Base-by-base conservation (phyloP, 2,113 vertebrate species). In the Terrapene triunguis region DNA sequence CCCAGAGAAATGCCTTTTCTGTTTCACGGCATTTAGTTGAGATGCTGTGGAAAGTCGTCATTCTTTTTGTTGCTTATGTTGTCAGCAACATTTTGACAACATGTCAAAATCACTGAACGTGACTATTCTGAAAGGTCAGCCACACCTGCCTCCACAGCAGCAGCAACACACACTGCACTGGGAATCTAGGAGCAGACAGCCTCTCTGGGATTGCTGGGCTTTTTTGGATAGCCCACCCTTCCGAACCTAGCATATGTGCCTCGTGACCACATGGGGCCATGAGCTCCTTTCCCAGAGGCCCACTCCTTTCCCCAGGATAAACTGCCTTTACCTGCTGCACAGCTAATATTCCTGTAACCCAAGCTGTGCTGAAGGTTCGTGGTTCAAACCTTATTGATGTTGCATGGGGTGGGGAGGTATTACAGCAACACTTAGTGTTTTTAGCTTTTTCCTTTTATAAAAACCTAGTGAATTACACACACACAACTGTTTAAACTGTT, bases 111-210 rank as follows among this genome's bases (percentile, higher is more conserved):
- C 35, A 38, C n/a, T 72, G 69, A 72, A 10, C 24, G 1, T 17
- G 25, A 4, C 48, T 82, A 2, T 51, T 86, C 11, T 25, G 25
- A 32, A n/a, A 42, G 48, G 55, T 32, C 53, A 44, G 19, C 3
- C 7, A 32, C 4, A 5, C 44, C 59, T 53, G 51, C 42, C 55
- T 6, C 19, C 38, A 24, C 84, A 89, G 87, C 90, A 78, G 65
- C 17, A 25, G 1, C 13, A 25, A 1, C 32, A 3, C 62, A 35
- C 4, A 35, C 2, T 3, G 19, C 0, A 0, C 53, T 89, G 69
- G 42, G n/a, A n/a, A 42, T 74, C 0, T 4, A 3, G 76, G 88
- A 44, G 91, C 82, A 78, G 91, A 65, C 83, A 76, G 86, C 72
- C 54, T 0, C 1, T 72, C 62, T 16, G 84, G 1, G 0, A 14